phyloP scores from a whole-genome alignment of 2,113 vertebrate genomes.

The Stictonetta naevosa region DNA sequence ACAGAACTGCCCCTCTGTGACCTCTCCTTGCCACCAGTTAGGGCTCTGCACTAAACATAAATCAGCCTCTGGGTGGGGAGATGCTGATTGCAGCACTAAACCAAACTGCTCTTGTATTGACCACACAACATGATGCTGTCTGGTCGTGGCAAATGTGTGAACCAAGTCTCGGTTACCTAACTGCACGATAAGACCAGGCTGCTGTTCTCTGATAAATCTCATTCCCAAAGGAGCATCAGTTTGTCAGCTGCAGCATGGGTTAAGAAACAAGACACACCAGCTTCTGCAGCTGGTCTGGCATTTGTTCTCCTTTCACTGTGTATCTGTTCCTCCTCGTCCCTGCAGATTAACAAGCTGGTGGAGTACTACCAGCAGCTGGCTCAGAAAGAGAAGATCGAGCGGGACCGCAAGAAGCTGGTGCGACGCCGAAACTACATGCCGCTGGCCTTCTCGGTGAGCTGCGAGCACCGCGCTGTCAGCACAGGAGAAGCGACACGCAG shows the following conservation, averaged over 20 bases:
- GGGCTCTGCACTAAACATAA: neutral
- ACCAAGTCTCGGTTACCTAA: neutral
- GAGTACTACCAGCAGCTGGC: constrained; percentile 98
- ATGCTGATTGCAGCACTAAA: neutral
- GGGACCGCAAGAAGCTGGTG: constrained; percentile 95
- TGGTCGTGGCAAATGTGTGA: rapidly evolving
- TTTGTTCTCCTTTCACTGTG: neutral
- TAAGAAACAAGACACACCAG: neutral
- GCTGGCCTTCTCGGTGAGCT: constrained; percentile 93
- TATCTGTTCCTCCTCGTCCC: neutral
- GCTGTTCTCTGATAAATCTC: rapidly evolving
- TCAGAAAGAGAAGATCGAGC: constrained; percentile 95
- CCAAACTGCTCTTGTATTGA: neutral
- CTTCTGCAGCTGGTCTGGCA: neutral
- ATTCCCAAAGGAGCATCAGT: neutral
- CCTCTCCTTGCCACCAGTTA: neutral
- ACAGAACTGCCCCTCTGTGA: neutral
- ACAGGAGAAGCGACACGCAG: neutral
- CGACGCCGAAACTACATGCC: constrained; percentile 95
- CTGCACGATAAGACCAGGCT: neutral
- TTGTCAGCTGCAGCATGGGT: rapidly evolving
- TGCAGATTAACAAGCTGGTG: constrained; percentile 95
- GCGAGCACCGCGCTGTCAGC: rapidly evolving
- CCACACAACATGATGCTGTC: rapidly evolving
- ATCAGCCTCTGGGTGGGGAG: rapidly evolving